Evolutionary conservation across 2,888 invertebrate genomes (phyloP).

Genomic region (Dromius quadrimaculatus): DNA sequence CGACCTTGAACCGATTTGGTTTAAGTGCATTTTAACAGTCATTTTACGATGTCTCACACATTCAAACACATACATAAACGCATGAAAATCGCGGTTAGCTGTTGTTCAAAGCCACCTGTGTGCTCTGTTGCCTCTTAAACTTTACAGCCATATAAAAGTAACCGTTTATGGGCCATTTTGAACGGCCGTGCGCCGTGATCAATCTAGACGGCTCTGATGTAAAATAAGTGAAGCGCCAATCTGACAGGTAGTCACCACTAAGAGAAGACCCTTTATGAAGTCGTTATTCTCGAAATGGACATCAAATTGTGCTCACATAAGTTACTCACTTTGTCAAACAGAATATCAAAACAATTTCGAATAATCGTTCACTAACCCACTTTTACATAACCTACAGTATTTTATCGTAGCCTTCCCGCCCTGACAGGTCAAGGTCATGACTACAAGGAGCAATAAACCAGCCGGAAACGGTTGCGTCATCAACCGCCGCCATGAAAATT

Average conservation of each 20-base stretch:
- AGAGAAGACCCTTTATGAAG: slow-evolving; percentile 28
- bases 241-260: slow-evolving; percentile 10
- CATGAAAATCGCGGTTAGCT: slow-evolving; percentile 33
- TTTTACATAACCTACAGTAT: too few species aligned
- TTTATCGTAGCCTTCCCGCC: too few species aligned
- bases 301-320: too few species aligned
- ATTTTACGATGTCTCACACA: slow-evolving; percentile 42
- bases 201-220: slow-evolving; percentile 10
- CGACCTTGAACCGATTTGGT: slow-evolving; percentile 47
- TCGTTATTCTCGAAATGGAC: slow-evolving; percentile 30
- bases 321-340: too few species aligned
- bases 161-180: slow-evolving; percentile 66
- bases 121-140: slow-evolving; percentile 60
- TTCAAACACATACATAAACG: slow-evolving; percentile 11
- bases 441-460: too few species aligned
- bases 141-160: slow-evolving; percentile 67
- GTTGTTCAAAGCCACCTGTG: slow-evolving; percentile 22
- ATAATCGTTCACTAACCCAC: too few species aligned
- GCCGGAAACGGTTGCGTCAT: too few species aligned
- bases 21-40: slow-evolving; percentile 46
- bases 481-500: too few species aligned
- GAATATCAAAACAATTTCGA: too few species aligned
- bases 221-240: slow-evolving; percentile 33
- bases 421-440: too few species aligned
- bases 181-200: slow-evolving; percentile 55